Evolutionary conservation across 2,797 vertebrate genomes (phyloP).

Genomic region (Rhynchotus rufescens): DNA sequence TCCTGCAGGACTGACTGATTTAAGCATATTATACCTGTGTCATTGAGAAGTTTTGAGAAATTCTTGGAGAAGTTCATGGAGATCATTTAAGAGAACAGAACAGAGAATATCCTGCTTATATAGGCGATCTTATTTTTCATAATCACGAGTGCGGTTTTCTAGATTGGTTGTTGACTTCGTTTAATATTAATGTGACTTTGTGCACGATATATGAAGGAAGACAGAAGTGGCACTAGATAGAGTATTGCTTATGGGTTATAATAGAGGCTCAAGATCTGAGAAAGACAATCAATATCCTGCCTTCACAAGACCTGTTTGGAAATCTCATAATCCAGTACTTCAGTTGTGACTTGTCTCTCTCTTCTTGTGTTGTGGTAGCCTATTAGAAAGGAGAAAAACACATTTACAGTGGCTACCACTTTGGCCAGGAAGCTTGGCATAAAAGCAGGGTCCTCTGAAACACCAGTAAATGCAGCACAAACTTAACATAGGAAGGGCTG

Average conservation of each 20-base stretch:
- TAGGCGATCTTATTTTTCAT: not conserved
- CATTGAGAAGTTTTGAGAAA: not conserved
- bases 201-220: not conserved
- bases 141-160: not conserved
- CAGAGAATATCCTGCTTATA: not conserved
- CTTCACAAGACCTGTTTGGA: not conserved
- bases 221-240: not conserved
- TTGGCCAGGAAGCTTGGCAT: not conserved
- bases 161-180: not conserved
- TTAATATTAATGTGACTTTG: not conserved
- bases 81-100: not conserved
- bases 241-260: not conserved
- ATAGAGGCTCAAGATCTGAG: not conserved
- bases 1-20: not conserved
- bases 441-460: not conserved
- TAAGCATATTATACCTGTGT: not conserved
- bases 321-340: not conserved
- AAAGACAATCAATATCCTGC: not conserved
- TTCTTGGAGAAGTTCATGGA: not conserved
- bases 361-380: not conserved
- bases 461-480: not conserved
- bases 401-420: too few species aligned
- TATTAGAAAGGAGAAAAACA: not conserved
- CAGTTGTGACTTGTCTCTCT: not conserved
- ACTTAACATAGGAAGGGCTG: rapidly evolving